These are phyloP conservation scores for Iphiclides podalirius DNA, from an alignment of 2,888 invertebrate species.

Conservation along the genomic window DNA sequence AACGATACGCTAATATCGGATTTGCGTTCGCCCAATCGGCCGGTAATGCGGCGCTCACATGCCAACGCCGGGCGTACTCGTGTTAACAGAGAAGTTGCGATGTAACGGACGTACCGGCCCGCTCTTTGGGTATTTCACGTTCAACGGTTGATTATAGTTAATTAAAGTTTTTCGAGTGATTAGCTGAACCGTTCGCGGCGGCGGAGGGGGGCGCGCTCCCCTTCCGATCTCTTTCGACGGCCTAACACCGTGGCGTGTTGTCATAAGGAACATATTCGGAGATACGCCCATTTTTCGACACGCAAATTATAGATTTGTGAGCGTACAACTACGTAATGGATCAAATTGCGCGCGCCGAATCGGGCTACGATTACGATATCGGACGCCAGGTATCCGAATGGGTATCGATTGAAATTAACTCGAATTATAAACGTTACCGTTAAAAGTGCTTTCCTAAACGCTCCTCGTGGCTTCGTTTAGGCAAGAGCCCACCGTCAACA, in stretches of 20 bases:
- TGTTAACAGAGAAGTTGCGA: conserved; percentile 45
- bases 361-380: conserved; percentile 56
- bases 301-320: conserved; percentile 61
- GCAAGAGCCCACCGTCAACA: too few species aligned
- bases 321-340: conserved; percentile 51
- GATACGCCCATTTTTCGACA: conserved; percentile 39
- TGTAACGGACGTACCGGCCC: conserved; percentile 44
- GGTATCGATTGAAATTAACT: conserved; percentile 67
- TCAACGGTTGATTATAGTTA: conserved; percentile 61
- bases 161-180: conserved; percentile 64
- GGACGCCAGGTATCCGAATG: conserved; percentile 50
- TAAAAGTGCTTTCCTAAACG: conserved; percentile 60
- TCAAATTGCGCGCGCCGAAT: conserved; percentile 66
- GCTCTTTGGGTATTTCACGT: conserved; percentile 44
- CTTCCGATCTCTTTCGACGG: background rate
- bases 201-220: conserved; percentile 28
- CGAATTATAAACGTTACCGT: conserved; percentile 59
- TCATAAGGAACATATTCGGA: conserved; percentile 45
- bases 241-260: background rate
- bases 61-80: conserved; percentile 50
- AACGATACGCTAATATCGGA: conserved; percentile 61
- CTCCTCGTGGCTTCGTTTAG: too few species aligned
- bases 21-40: conserved; percentile 54
- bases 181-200: conserved; percentile 48
- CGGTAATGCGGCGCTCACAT: conserved; percentile 57